Evolutionary conservation across 2,113 vertebrate genomes (phyloP), one percentile per base, ranked within the genome.

Genomic region (Paraplagusia blochii): DNA sequence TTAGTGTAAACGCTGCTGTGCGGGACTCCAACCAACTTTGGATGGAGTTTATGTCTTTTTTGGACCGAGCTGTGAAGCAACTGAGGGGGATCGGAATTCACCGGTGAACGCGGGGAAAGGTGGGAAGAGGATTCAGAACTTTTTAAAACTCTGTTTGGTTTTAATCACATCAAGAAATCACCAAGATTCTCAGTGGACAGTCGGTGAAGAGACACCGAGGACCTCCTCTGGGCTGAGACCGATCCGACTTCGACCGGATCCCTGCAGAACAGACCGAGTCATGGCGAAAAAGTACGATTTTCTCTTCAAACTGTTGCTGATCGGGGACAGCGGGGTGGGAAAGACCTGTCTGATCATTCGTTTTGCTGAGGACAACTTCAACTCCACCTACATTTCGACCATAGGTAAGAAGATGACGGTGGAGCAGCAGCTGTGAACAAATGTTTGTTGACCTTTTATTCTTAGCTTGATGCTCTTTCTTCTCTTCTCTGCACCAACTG

Each of bases 231-330:
- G 51, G 9, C 15, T 50, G 1, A 19, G 6, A 6, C 22, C 57
- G 40, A 3, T 1, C 12, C 4, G 53, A 34, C 53, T 50, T 50
- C 57, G 34, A 68, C 52, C n/a, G 46, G 17, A 16, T 60, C 8
- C 29, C n/a, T n/a, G n/a, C n/a, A n/a, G n/a, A n/a, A n/a, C n/a
- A n/a, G n/a, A n/a, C n/a, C n/a, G n/a, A 44, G 76, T 34, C 46
- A 93, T 93, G 92, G 94, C 95, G 83, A 95, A 96, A 87, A 93
- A 94, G 83, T 97, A 97, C 77, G 95, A 97, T 88, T 94, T 94
- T 77, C 93, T 97, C 57, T 97, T 92, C 89, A 95, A 94, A 75
- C 45, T 95, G 80, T 82, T 94, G 44, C 92, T 98, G 39, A 96
- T 98, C 82, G 95, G 95, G 57, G 95, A 98, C 87, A 96, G 94